These are phyloP conservation scores for Lateolabrax maculatus DNA, from an alignment of 2,797 vertebrate genomes.

Conservation along the genomic window DNA sequence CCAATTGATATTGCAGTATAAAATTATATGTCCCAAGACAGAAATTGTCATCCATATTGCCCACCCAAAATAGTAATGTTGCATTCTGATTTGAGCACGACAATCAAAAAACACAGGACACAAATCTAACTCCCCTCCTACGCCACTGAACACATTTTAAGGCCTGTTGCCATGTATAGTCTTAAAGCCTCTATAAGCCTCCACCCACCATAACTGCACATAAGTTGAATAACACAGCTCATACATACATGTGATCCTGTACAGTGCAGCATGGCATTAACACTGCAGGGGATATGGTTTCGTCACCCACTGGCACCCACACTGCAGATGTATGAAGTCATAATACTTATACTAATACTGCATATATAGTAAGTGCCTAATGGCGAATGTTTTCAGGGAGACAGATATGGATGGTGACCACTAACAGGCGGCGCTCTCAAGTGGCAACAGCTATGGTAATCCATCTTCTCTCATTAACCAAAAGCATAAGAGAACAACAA, in stretches of 20 bases:
- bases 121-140: constrained; percentile 8
- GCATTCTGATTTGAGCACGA: neutral
- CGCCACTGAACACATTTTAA: neutral
- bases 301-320: neutral
- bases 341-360: neutral
- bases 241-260: constrained; percentile 12
- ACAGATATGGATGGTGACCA: constrained; percentile 34
- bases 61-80: neutral
- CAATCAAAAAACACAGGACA: neutral
- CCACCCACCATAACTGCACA: constrained; percentile 43
- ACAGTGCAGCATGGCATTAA: neutral
- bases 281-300: neutral
- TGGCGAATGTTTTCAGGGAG: constrained; percentile 15
- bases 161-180: neutral
- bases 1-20: neutral
- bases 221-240: neutral
- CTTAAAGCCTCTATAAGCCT: constrained; percentile 22
- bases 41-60: neutral
- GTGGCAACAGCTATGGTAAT: constrained; percentile 21
- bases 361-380: constrained; percentile 4
- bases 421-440: constrained; percentile 19
- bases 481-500: constrained; percentile 22
- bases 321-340: constrained; percentile 18
- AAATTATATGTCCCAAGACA: neutral
- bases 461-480: constrained; percentile 56